Percentiles rank a stretch among this genome's conserved stretches.
Conservation (phyloP, 1,140 invertebrate genomes). For the Dysdera silvatica region DNA sequence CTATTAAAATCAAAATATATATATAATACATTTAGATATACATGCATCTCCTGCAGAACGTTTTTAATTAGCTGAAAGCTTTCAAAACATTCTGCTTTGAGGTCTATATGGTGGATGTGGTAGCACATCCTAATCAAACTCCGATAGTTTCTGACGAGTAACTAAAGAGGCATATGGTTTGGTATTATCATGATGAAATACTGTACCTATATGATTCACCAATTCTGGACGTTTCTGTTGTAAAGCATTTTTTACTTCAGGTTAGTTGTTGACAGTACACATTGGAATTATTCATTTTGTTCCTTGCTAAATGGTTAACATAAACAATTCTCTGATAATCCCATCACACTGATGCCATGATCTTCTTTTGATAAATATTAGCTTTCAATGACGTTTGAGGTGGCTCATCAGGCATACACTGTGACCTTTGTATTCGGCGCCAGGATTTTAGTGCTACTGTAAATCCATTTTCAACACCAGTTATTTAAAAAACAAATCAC, state of each 20-base stretch:
- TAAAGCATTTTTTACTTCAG: not conserved
- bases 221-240: not conserved
- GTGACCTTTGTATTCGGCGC: too few species aligned
- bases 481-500: too few species aligned
- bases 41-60: too few species aligned
- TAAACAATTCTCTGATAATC: not conserved
- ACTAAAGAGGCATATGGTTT: not conserved
- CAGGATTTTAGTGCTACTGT: too few species aligned
- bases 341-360: not conserved
- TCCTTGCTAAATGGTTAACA: not conserved
- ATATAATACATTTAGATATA: too few species aligned
- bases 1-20: too few species aligned
- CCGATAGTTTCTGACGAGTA: not conserved
- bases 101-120: conserved; percentile 1
- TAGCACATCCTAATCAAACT: not conserved
- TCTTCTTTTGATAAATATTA: not conserved
- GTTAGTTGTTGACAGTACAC: not conserved
- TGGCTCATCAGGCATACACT: not conserved
- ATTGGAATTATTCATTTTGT: not conserved
- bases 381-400: not conserved
- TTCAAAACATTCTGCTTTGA: conserved; percentile 25
- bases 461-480: too few species aligned
- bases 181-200: not conserved
- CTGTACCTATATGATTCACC: not conserved
- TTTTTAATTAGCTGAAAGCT: too few species aligned